phyloP scores from a whole-genome alignment of 2,888 invertebrate genomes.

The Dexiosoma caninum region DNA sequence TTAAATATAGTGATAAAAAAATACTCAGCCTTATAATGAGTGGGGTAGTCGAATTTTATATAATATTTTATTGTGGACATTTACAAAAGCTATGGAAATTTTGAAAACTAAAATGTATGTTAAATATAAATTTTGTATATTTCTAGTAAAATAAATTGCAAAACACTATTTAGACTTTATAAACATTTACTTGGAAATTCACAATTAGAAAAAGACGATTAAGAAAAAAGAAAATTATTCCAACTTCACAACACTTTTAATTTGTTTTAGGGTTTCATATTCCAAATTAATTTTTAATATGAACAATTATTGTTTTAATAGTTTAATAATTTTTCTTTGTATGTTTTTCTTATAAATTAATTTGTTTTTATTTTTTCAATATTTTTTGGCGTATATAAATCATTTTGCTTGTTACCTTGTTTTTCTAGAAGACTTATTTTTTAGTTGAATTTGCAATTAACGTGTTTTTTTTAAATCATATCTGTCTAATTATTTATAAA shows the following conservation, averaged over 20 bases:
- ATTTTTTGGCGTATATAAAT: constrained; percentile 31
- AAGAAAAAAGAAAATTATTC: constrained; percentile 14
- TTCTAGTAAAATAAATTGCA: constrained; percentile 16
- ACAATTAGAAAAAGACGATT: constrained; percentile 35
- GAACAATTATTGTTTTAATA: constrained; percentile 38
- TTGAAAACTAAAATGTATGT: background rate
- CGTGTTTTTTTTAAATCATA: background rate
- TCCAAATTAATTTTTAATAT: constrained; percentile 21
- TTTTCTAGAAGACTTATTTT: background rate
- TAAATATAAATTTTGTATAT: background rate
- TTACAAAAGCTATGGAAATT: background rate
- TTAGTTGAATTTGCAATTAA: constrained; percentile 21
- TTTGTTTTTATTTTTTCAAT: constrained; percentile 16
- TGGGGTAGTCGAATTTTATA: background rate
- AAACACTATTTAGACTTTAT: constrained; percentile 35
- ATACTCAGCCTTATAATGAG: background rate
- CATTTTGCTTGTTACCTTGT: constrained; percentile 1
- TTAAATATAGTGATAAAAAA: background rate
- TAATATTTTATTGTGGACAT: too few species aligned
- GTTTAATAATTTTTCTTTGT: constrained; percentile 12
- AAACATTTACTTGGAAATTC: constrained; percentile 38
- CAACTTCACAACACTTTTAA: constrained; percentile 60
- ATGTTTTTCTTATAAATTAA: constrained; percentile 3
- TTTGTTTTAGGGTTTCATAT: constrained; percentile 25
- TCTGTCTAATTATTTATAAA: background rate